Base-by-base conservation (phyloP, 35 echinoderm and acorn worm species). In the Apostichopus japonicus region DNA sequence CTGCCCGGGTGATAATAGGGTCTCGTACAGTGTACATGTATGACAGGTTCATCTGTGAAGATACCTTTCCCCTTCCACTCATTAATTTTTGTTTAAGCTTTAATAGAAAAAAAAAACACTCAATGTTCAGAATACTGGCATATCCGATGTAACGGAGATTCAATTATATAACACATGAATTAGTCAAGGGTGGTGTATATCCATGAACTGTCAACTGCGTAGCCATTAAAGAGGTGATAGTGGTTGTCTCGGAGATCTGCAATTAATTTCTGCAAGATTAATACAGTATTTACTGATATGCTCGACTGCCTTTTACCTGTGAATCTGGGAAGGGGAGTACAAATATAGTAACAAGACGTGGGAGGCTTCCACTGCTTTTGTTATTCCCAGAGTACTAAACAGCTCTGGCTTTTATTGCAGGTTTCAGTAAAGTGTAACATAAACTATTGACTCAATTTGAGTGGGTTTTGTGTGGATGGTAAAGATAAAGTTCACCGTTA, bases 321-420 rank as follows among this genome's bases (percentile, higher is more conserved):
- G 79, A 83, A 6, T 53, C 51, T 52, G 27, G 6, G 10, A 83
- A 83, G 54, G 79, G 55, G 14, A 83, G 79, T 55, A 56, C 79
- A 83, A 53, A 83, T 83, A 83, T 83, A 55, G 55, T 14, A 80
- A 54, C 78, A 83, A 83, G 55, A 83, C 51, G 79, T 83, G 79
- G 79, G 79, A 83, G 44, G 79, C 51, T 54, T 83, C 79, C 54
- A 83, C 10, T 56, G 55, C 21, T 17, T 55, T 83, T 53, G 78
- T 55, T 16, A 56, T 54, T 16, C 79, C 55, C 5, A 80, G 16
- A n/a, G 17, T 83, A 56, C 44, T 54, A 53, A 53, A 54, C 79
- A 83, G 7, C 15, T 44, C 33, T 44, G 33, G 33, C 33, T 44
- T 75, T 23, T 75, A 19, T 19, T 75, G 71, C 7, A 75, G 71